Percentiles rank a stretch among this genome's conserved stretches.
Evolutionary conservation across 2,113 vertebrate genomes (phyloP).

Genomic region (Triplophysa tibetana): DNA sequence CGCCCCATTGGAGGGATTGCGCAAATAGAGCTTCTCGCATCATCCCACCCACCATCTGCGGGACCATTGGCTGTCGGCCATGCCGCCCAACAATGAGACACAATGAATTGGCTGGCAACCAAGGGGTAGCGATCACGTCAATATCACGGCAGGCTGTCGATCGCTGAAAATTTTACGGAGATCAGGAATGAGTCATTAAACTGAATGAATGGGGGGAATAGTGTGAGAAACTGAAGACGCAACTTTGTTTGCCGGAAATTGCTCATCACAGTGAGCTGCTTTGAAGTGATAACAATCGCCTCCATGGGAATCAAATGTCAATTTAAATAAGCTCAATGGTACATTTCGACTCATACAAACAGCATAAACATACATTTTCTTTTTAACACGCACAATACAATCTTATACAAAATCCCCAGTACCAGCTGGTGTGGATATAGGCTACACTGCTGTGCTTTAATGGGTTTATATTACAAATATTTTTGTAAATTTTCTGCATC

Average conservation of each 20-base stretch:
- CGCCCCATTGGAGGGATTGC: slow-evolving; percentile 34
- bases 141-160: slow-evolving; percentile 35
- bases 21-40: slow-evolving; percentile 48
- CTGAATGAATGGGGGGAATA: slow-evolving; percentile 34
- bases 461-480: slow-evolving; percentile 22
- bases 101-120: slow-evolving; percentile 41
- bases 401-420: slow-evolving; percentile 13
- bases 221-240: slow-evolving; percentile 20
- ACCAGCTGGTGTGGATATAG: background rate
- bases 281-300: slow-evolving; percentile 31
- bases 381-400: background rate
- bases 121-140: slow-evolving; percentile 33
- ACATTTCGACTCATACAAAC: background rate
- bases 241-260: slow-evolving; percentile 47
- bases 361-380: background rate
- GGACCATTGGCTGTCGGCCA: slow-evolving; percentile 46
- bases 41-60: slow-evolving; percentile 53
- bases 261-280: slow-evolving; percentile 45
- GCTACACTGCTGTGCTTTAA: slow-evolving; percentile 16
- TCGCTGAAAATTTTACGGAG: slow-evolving; percentile 38
- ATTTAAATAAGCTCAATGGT: background rate
- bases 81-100: slow-evolving; percentile 47
- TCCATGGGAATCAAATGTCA: slow-evolving; percentile 37
- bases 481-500: slow-evolving; percentile 32
- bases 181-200: slow-evolving; percentile 41